Evolutionary conservation across 2,113 vertebrate species (phyloP), one percentile per base, ranked within the genome.

Genomic region (Phylloscopus trochilus): DNA sequence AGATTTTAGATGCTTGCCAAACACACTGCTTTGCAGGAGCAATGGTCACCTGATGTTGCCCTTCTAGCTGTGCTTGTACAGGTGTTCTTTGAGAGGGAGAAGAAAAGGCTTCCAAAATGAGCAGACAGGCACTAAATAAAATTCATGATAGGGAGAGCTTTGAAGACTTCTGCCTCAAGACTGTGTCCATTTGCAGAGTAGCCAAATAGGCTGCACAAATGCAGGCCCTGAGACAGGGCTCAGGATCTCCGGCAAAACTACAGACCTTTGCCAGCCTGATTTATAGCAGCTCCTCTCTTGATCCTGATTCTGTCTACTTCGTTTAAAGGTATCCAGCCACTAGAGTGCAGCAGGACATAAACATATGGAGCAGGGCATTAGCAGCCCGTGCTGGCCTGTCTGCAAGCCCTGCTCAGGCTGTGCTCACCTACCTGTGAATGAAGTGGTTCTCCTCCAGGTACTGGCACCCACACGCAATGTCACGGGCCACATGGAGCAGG

Each of bases 391-490:
- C 68, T 63, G 64, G 52, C 55, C 63, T n/a, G 7, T 35, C 31
- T 9, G 44, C 46, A 22, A 47, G 63, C 15, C 24, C 18, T 59
- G 70, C 30, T 58, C 22, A 10, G 37, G 46, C 51, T 70, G 31
- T 21, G 43, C 23, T 22, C 80, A 81, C 97, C 95, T 89, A 99
- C 99, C 99, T 98, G 98, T 99, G 99, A 91, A 99, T 99, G 96
- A 99, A 99, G 93, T 99, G 99, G 95, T 99, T 99, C 94, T 99
- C 99, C 96, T 99, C 99, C 87, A 99, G 96, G 88, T 99, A 99
- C 96, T 99, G 99, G 96, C 99, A 99, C 91, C 99, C 99, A 78
- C 98, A 99, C 27, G 99, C 99, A 11, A 99, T 99, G 97, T 99
- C 99, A 97, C 98, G 98, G 92, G 99, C 99, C 90, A 99, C 98